These are phyloP conservation scores for Drosophila affinis DNA, from an alignment of 2,888 invertebrate genomes.

Conservation along the genomic window DNA sequence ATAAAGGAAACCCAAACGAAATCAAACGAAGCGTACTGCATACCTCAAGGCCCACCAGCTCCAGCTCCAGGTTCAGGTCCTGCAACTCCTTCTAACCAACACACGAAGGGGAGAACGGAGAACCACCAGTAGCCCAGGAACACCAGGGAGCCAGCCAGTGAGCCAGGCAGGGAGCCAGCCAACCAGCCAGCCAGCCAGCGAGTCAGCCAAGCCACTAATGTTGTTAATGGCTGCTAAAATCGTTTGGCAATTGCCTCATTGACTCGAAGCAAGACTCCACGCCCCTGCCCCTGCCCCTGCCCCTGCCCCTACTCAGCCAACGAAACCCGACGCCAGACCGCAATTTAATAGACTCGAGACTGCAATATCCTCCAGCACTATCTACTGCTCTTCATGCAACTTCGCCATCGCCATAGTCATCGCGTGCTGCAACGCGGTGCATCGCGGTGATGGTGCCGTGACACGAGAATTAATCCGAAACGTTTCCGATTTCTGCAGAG, in stretches of 20 bases:
- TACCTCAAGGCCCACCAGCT: constrained; percentile 27
- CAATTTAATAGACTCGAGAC: constrained; percentile 51
- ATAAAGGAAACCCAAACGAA: constrained; percentile 51
- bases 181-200: constrained; percentile 16
- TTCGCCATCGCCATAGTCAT: too few relatives aligned
- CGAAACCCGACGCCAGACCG: constrained; percentile 35
- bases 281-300: neutral
- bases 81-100: neutral
- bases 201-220: constrained; percentile 59
- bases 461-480: neutral
- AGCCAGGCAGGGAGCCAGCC: constrained; percentile 11
- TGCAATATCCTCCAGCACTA: constrained; percentile 33
- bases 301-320: constrained; percentile 4
- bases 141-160: constrained; percentile 5
- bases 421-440: neutral
- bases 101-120: neutral
- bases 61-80: neutral
- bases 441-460: constrained; percentile 23
- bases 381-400: constrained; percentile 14
- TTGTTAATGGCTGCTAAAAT: constrained; percentile 70
- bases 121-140: neutral
- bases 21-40: constrained; percentile 47
- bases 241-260: constrained; percentile 70
- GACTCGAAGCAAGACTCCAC: constrained; percentile 39
- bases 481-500: too few relatives aligned